Evolutionary conservation across 2,888 invertebrate genomes (phyloP), one percentile per base, ranked within the genome.

Genomic region (Amblyteles armatorius): DNA sequence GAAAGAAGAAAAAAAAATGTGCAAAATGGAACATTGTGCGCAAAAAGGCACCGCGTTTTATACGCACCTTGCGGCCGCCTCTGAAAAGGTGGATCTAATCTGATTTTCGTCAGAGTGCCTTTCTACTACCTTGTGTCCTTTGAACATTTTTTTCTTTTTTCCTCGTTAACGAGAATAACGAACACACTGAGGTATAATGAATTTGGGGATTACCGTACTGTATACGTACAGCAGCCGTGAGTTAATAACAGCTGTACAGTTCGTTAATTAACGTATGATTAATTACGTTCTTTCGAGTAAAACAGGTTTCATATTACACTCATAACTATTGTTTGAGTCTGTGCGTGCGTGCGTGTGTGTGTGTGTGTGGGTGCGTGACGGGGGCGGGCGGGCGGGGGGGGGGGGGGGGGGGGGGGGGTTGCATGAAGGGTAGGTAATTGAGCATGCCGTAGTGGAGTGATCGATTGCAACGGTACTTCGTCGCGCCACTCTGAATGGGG

Each of bases 61-160:
- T 60, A 73, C 65, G 52, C 72, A 77, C 71, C 77, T 80, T 67
- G 79, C 74, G 77, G 71, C 63, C 76, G 79, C 72, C 55, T 7
- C 85, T 74, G 85, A 83, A 80, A 86, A 86, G 86, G 81, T 77
- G 84, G 69, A 79, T 87, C 82, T 87, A 88, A 88, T 88, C 87
- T 74, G 82, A 81, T 88, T 88, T 85, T 85, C 16, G 63, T 85
- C 72, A 50, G 69, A 50, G 67, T 68, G 77, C 48, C 71, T 60
- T 55, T 55, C 13, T 67, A 16, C 57, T 52, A 40, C 33, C 55
- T 65, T 36, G n/a, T 33, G 63, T 36, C 73, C 4, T 22, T 60
- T 44, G 19, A 13, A 16, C 26, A 13, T 44, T 57, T 72, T 57
- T 52, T 55, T 52, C 2, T 22, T 55, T 55, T 52, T 40, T 13